Base-by-base conservation (phyloP, 2,797 vertebrate genomes). In the Smutsia temminckii region DNA sequence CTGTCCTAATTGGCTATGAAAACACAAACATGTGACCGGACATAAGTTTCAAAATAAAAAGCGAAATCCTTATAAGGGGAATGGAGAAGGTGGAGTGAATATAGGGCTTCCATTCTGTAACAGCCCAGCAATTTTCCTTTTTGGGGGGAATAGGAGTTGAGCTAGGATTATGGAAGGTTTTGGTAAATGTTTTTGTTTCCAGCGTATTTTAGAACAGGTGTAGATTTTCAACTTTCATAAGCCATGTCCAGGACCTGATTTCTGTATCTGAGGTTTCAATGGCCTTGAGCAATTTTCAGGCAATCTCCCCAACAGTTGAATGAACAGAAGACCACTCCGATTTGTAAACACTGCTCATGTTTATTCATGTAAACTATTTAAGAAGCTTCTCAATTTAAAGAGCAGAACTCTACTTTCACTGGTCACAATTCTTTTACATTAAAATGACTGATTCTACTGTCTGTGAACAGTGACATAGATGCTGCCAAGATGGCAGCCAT, bases 241-340 rank as follows among this genome's bases (percentile, higher is more conserved):
- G 25, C 21, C 23, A 21, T 46, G 1, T 10, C 68, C 21, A 27
- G 49, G 63, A 57, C 37, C 68, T 68, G 5, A 49, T 57, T 79
- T 46, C 9, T 40, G 17, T 23, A 11, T 55, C 34, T 66, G 13
- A 6, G 17, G 11, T 78, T 85, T 81, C 34, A 49, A 51, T 66
- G 34, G 27, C 55, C 59, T 68, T 3, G 7, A 88, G 7, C 4
- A 49, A 86, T 49, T 69, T 74, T 51, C 69, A 8, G 46, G 46
- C 71, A 93, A 27, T 11, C 2, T 94, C 46, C 59, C 55, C 4
- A 94, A 61, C 3, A 34, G 3, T 29, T 18, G 5, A 77, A 23
- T 20, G 3, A 5, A 46, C 2, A 37, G 55, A 75, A 69, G 23
- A 34, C 16, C 42, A 18, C 1, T 0, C 23, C 1, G 2, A 3